phyloP scores from a whole-genome alignment of 2,113 vertebrate genomes.

The Phalacrocorax aristotelis region DNA sequence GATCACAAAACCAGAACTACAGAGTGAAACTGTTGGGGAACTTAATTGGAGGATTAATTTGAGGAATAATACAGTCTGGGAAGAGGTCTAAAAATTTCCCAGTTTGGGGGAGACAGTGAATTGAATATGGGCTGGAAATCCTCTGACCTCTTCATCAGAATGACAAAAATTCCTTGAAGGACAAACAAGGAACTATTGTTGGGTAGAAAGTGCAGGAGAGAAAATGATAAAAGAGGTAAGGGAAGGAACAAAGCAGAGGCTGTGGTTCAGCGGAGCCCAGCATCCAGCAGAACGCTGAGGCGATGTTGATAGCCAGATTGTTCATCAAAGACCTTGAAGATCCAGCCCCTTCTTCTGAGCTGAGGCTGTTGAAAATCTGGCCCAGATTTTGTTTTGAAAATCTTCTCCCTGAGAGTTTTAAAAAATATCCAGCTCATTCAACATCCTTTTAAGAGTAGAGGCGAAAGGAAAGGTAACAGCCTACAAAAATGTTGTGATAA shows the following conservation, averaged over 20 bases:
- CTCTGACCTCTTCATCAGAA: neutral
- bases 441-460: neutral
- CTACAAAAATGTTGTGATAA: slow-evolving; percentile 11
- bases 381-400: slow-evolving; percentile 10
- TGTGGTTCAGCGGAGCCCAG: neutral
- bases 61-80: neutral
- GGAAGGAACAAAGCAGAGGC: neutral
- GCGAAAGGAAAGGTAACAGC: slow-evolving; percentile 25
- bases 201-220: neutral
- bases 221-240: neutral
- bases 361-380: neutral
- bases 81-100: neutral
- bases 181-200: neutral
- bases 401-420: neutral
- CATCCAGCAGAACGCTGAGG: neutral
- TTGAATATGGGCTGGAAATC: neutral
- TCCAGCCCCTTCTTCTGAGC: neutral
- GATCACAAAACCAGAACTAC: neutral
- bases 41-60: neutral
- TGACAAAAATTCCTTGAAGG: neutral
- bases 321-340: neutral
- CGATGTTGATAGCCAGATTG: neutral
- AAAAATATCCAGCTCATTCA: neutral
- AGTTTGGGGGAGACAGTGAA: neutral
- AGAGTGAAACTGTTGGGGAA: neutral